These are phyloP conservation scores for Rhogogaster chlorosoma DNA, from an alignment of 2,888 invertebrate genomes.

Conservation along the genomic window DNA sequence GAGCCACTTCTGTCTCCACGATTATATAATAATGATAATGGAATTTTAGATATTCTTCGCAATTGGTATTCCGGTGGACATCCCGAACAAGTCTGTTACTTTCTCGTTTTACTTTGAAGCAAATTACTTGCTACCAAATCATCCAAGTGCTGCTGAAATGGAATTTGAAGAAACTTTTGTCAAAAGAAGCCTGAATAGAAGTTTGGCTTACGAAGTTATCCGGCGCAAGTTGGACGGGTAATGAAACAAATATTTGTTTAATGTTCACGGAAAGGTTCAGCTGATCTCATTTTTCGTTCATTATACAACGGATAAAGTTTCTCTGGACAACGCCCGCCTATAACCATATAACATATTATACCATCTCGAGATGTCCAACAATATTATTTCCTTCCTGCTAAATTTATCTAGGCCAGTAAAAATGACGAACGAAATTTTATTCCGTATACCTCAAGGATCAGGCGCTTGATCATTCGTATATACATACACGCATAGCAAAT, in stretches of 20 bases:
- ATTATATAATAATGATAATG: slow-evolving; percentile 30
- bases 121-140: slow-evolving; percentile 83
- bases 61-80: slow-evolving; percentile 85
- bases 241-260: slow-evolving; percentile 60
- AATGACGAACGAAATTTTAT: slow-evolving; percentile 36
- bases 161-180: slow-evolving; percentile 58
- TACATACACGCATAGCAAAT: neutral
- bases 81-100: slow-evolving; percentile 85
- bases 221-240: slow-evolving; percentile 81
- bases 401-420: slow-evolving; percentile 5
- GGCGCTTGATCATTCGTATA: neutral
- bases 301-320: slow-evolving; percentile 22
- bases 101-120: slow-evolving; percentile 88
- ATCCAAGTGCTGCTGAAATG: slow-evolving; percentile 74
- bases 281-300: neutral
- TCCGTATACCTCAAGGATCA: neutral
- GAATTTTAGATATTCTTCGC: slow-evolving; percentile 84
- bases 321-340: neutral
- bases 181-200: slow-evolving; percentile 79
- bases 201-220: slow-evolving; percentile 80
- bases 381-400: neutral
- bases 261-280: slow-evolving; percentile 22
- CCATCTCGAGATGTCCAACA: neutral
- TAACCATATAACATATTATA: slow-evolving; percentile 33
- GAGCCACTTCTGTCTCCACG: neutral